A percentile compares a stretch with the other conserved stretches of the same genome.
Evolutionary conservation across 2,113 vertebrate genomes (phyloP).

Genomic region (Toxotes jaculatrix): DNA sequence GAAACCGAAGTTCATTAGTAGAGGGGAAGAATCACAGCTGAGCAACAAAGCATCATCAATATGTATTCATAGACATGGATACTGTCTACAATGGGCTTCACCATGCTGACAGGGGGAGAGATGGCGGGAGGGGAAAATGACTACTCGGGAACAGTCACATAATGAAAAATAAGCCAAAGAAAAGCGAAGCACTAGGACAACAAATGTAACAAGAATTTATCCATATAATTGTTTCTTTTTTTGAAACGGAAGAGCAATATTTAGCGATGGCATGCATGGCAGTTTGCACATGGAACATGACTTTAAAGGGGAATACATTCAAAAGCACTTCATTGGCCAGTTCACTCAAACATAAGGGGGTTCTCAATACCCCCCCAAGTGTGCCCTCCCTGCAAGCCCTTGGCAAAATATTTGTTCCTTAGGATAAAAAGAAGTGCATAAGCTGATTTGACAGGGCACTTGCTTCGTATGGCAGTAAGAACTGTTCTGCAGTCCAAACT

Average conservation of each 20-base stretch:
- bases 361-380: slow-evolving; percentile 35
- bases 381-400: slow-evolving; percentile 54
- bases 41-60: slow-evolving; percentile 87
- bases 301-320: slow-evolving; percentile 94
- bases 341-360: slow-evolving; percentile 60
- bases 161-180: slow-evolving; percentile 85
- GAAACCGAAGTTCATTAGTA: slow-evolving; percentile 86
- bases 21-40: slow-evolving; percentile 85
- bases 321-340: slow-evolving; percentile 78
- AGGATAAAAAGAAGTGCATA: slow-evolving; percentile 65
- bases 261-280: slow-evolving; percentile 94
- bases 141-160: slow-evolving; percentile 88
- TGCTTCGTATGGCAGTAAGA: slow-evolving; percentile 66
- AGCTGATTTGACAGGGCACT: slow-evolving; percentile 70
- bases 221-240: slow-evolving; percentile 77
- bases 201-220: slow-evolving; percentile 92
- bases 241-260: slow-evolving; percentile 89
- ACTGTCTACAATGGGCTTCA: slow-evolving; percentile 91
- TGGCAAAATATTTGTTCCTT: slow-evolving; percentile 73
- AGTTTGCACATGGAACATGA: slow-evolving; percentile 93
- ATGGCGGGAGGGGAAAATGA: slow-evolving; percentile 88
- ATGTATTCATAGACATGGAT: slow-evolving; percentile 88
- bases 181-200: slow-evolving; percentile 90
- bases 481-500: slow-evolving; percentile 83
- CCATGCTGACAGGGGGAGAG: slow-evolving; percentile 88